Evolutionary conservation across 2,888 invertebrate species (phyloP).

Genomic region (Coelogynopora nodosa): DNA sequence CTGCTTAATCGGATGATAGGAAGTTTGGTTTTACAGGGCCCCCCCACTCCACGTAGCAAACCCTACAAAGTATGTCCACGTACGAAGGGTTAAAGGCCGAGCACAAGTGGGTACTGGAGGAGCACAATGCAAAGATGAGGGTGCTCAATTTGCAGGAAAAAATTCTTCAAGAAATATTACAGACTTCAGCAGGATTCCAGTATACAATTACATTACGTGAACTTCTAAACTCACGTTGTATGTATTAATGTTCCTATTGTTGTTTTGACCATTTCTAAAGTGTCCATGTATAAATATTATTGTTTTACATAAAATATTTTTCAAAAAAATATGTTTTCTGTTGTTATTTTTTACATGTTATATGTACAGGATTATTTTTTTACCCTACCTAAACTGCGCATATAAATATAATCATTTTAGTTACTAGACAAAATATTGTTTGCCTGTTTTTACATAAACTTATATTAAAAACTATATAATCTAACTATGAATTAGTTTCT

Average conservation of each 20-base stretch:
- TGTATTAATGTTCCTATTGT: neutral
- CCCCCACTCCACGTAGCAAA: no score
- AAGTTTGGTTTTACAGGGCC: no score
- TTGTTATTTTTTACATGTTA: neutral
- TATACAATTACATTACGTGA: neutral
- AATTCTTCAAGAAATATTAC: neutral
- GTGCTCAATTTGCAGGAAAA: neutral
- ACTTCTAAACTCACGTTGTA: neutral
- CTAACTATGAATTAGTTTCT: no score
- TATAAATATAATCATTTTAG: neutral
- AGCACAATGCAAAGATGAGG: neutral
- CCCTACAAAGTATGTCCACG: no score
- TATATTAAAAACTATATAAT: neutral
- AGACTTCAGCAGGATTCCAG: neutral
- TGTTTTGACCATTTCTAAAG: neutral
- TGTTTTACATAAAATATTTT: neutral
- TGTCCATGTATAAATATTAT: neutral
- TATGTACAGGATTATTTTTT: neutral
- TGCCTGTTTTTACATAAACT: neutral
- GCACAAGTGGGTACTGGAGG: neutral
- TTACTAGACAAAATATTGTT: neutral
- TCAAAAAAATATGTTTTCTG: neutral
- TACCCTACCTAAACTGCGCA: neutral
- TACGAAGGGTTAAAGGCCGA: neutral
- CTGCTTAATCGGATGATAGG: no score